These are phyloP conservation scores for Trididemnum clinides DNA, from an alignment of 23 tunicate genomes.

Conservation along the genomic window DNA sequence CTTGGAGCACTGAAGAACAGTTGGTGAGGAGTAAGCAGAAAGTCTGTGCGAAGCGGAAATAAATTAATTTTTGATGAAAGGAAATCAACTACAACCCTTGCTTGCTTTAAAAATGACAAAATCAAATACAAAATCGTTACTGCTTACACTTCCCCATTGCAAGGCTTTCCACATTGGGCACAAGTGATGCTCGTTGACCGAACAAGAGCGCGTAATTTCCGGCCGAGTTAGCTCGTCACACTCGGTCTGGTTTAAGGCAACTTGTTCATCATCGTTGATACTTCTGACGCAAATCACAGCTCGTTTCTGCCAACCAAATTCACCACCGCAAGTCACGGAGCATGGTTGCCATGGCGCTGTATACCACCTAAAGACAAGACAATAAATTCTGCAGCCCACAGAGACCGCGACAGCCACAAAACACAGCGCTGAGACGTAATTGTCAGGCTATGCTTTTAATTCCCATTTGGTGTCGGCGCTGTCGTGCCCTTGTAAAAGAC, in stretches of 20 bases:
- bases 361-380: constrained; percentile 75
- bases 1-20: constrained; percentile 47
- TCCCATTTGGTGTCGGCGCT: too few species aligned
- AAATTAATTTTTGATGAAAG: too few species aligned
- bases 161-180: constrained; percentile 79
- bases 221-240: constrained; percentile 52
- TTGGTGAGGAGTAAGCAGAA: too few species aligned
- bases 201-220: constrained; percentile 43
- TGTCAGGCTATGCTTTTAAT: too few species aligned
- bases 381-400: too few species aligned
- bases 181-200: constrained; percentile 10
- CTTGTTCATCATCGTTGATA: constrained; percentile 40
- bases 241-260: constrained; percentile 35
- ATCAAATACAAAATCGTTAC: not conserved
- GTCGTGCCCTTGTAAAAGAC: too few species aligned
- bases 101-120: not conserved
- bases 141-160: constrained; percentile 61
- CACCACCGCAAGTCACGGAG: constrained; percentile 75
- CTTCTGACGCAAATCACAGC: constrained; percentile 57
- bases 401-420: too few species aligned
- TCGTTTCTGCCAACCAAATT: constrained; percentile 55
- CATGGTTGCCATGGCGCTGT: constrained; percentile 74
- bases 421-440: too few species aligned
- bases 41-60: too few species aligned
- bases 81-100: too few species aligned